Percentiles rank a stretch among this genome's conserved stretches.
Evolutionary conservation across 2,797 vertebrate species (phyloP).

Genomic region (Paramormyrops hopkinsi): DNA sequence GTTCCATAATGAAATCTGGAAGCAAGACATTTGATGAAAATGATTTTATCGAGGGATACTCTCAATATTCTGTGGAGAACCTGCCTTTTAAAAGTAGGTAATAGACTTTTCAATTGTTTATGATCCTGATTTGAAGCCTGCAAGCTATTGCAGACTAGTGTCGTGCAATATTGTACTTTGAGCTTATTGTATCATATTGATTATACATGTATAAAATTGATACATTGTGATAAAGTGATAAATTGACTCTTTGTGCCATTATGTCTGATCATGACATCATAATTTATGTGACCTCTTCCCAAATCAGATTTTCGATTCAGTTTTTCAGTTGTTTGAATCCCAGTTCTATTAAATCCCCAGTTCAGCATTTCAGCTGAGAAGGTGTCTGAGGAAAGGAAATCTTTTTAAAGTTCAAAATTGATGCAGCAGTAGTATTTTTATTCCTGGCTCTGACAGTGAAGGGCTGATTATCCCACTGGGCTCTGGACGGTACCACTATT

Average conservation of each 20-base stretch:
- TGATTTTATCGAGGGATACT: not conserved
- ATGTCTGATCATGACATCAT: not conserved
- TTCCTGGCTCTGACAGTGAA: not conserved
- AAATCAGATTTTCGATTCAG: not conserved
- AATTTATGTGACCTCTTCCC: not conserved
- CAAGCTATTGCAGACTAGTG: not conserved
- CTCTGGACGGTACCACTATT: not conserved
- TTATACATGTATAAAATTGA: not conserved
- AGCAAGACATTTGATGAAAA: not conserved
- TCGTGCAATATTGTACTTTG: not conserved
- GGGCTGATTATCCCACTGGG: not conserved
- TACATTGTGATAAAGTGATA: not conserved
- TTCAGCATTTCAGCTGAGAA: not conserved
- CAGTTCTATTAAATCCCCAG: not conserved
- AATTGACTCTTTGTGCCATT: not conserved
- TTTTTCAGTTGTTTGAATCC: not conserved
- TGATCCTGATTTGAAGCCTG: not conserved
- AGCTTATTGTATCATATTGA: not conserved
- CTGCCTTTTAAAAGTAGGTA: not conserved
- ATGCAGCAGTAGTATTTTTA: not conserved
- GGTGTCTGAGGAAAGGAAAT: not conserved
- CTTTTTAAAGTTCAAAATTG: not conserved
- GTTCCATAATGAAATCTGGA: not conserved
- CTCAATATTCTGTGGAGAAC: not conserved
- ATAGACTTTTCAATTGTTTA: not conserved